Percentiles rank a stretch among this genome's conserved stretches.
These are phyloP conservation scores for Drosophila ironensis DNA, from an alignment of 1,140 invertebrate species.

Conservation along the genomic window DNA sequence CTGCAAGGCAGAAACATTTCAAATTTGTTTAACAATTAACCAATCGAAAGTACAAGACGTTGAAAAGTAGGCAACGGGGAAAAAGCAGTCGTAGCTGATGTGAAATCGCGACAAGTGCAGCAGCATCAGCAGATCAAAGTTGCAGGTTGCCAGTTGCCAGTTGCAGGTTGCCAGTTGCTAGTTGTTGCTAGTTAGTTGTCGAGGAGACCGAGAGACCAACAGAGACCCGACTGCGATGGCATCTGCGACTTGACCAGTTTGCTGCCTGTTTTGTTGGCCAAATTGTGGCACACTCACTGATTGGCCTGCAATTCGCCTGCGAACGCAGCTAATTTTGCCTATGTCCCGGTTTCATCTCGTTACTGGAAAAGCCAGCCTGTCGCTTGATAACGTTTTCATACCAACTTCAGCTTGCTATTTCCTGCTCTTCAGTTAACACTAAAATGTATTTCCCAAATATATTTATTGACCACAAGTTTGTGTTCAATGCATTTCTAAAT, in stretches of 20 bases:
- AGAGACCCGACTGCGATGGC: conserved; percentile 44
- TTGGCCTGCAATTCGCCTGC: conserved; percentile 56
- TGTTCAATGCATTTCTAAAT: too few relatives aligned
- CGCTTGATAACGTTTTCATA: conserved; percentile 69
- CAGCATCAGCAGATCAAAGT: conserved; percentile 53
- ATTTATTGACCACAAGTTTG: too few relatives aligned
- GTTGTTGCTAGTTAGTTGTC: conserved; percentile 8
- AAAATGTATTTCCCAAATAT: too few relatives aligned
- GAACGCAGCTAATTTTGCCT: conserved; percentile 63
- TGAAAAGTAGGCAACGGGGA: conserved; percentile 69
- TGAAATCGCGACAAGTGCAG: conserved; percentile 70
- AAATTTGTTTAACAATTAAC: conserved; percentile 80
- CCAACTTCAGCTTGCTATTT: conserved; percentile 14
- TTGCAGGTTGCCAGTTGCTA: conserved; percentile 21
- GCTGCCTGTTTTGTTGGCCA: conserved; percentile 43
- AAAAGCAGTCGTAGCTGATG: conserved; percentile 37
- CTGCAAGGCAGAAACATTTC: conserved; percentile 40
- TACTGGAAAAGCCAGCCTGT: conserved; percentile 38
- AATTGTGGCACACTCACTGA: conserved; percentile 58
- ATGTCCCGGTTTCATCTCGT: conserved; percentile 32
- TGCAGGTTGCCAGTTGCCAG: conserved; percentile 17
- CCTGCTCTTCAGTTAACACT: neutral
- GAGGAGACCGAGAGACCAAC: conserved; percentile 17
- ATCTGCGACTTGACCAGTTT: conserved; percentile 36
- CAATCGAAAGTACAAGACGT: conserved; percentile 73